A percentile compares a stretch with the other conserved stretches of the same genome.
Evolutionary conservation across 2,888 invertebrate species (phyloP).

Genomic region (Empis livida): DNA sequence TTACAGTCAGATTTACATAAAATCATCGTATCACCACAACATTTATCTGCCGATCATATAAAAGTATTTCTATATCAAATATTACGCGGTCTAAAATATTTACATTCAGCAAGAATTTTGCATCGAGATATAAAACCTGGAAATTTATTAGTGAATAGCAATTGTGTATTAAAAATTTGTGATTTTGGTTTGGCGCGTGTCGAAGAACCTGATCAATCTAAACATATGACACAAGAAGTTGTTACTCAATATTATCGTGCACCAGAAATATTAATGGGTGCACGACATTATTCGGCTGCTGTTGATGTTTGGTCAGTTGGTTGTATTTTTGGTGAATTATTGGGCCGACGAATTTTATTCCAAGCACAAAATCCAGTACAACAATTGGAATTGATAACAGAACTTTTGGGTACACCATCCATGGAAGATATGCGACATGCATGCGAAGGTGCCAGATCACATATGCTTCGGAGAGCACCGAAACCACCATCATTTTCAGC

Average conservation of each 20-base stretch:
- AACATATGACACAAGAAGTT: conserved; percentile 99
- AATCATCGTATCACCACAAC: conserved; percentile 99
- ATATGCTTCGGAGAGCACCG: conserved; percentile 77
- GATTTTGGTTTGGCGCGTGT: conserved; percentile 98
- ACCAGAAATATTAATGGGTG: conserved; percentile 98
- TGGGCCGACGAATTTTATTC: conserved; percentile 91
- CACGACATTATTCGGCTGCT: conserved; percentile 89
- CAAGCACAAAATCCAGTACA: conserved; percentile 97
- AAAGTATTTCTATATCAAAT: conserved; percentile 99
- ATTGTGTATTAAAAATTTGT: conserved; percentile 99
- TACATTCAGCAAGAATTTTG: conserved; percentile 94
- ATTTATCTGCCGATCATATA: conserved; percentile 97
- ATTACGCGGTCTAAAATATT: conserved; percentile 96
- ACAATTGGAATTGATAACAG: conserved; percentile 95
- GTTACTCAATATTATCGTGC: conserved; percentile 99
- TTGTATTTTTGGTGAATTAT: conserved; percentile 96
- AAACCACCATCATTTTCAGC: conserved; percentile 77
- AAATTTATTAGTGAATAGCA: conserved; percentile 96
- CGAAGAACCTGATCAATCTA: conserved; percentile 85
- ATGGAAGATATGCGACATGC: conserved; percentile 94
- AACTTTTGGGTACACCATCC: conserved; percentile 90
- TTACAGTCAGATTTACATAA: conserved; percentile 99
- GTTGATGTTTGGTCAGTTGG: conserved; percentile 99
- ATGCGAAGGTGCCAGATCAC: conserved; percentile 87
- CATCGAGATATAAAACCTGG: conserved; percentile 99